These are phyloP conservation scores for Cottus gobio DNA, from an alignment of 2,113 vertebrate genomes.

Conservation along the genomic window DNA sequence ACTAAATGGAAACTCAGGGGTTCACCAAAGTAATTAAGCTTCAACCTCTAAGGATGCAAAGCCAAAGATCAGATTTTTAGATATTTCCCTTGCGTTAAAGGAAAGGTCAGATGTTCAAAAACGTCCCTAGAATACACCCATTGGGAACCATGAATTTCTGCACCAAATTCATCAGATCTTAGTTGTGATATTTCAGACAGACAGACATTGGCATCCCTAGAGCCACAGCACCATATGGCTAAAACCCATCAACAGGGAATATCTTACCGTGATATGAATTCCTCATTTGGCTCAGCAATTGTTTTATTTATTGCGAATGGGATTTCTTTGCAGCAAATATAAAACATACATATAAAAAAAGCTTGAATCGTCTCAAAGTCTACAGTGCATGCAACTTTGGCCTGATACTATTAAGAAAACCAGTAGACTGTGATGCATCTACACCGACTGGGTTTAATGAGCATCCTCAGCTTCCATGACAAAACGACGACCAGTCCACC, in stretches of 20 bases:
- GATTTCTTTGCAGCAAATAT: not conserved
- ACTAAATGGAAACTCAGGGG: not conserved
- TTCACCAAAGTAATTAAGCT: not conserved
- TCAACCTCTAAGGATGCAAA: not conserved
- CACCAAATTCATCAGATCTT: not conserved
- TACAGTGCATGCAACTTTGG: not conserved
- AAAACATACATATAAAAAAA: not conserved
- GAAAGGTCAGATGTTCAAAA: not conserved
- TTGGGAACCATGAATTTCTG: not conserved
- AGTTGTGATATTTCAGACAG: not conserved
- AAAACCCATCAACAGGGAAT: not conserved
- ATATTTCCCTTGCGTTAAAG: not conserved
- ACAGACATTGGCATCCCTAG: not conserved
- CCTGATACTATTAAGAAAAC: not conserved
- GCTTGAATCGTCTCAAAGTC: not conserved
- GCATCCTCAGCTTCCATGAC: conserved; percentile 6
- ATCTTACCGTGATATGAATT: not conserved
- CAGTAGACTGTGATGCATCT: not conserved
- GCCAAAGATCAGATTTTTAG: not conserved
- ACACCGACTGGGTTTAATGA: conserved; percentile 5
- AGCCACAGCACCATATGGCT: not conserved
- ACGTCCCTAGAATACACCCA: not conserved
- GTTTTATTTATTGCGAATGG: not conserved
- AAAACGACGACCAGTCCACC: conserved; percentile 2
- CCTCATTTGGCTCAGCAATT: not conserved